These are phyloP conservation scores for Lophura nycthemera DNA, from an alignment of 2,113 vertebrate genomes.

Conservation along the genomic window DNA sequence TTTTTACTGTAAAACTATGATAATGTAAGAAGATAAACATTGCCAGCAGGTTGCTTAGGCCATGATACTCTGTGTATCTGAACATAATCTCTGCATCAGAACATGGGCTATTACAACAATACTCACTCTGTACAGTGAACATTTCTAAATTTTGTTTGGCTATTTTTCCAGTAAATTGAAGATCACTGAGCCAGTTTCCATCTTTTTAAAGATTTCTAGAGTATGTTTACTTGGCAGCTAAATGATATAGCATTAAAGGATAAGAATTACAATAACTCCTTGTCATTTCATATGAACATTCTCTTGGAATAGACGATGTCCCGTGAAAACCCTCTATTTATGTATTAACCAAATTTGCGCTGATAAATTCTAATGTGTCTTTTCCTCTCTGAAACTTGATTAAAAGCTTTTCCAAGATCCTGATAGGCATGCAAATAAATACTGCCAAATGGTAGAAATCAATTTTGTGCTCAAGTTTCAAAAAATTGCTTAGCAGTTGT, in stretches of 20 bases:
- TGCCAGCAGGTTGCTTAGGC: background rate
- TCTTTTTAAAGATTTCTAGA: background rate
- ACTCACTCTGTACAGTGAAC: background rate
- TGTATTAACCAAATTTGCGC: background rate
- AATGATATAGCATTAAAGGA: background rate
- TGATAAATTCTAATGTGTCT: background rate
- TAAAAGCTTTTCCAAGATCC: conserved; percentile 32
- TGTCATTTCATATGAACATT: background rate
- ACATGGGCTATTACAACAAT: background rate
- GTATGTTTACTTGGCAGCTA: background rate
- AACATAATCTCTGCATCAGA: background rate
- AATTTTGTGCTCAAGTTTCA: conserved; percentile 28
- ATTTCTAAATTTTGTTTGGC: background rate
- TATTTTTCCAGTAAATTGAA: background rate
- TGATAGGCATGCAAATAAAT: background rate
- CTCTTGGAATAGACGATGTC: background rate
- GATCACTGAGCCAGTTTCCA: background rate
- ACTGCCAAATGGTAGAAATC: background rate
- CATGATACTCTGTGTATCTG: background rate
- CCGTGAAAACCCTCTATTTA: background rate
- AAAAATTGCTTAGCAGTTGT: conserved; percentile 1
- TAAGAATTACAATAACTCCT: background rate
- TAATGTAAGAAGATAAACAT: background rate
- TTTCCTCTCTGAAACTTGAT: background rate
- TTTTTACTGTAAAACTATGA: background rate